Percentiles rank a stretch among this genome's conserved stretches.
phyloP scores from a whole-genome alignment of 2,888 invertebrate genomes.

The Leptopilina syphax region DNA sequence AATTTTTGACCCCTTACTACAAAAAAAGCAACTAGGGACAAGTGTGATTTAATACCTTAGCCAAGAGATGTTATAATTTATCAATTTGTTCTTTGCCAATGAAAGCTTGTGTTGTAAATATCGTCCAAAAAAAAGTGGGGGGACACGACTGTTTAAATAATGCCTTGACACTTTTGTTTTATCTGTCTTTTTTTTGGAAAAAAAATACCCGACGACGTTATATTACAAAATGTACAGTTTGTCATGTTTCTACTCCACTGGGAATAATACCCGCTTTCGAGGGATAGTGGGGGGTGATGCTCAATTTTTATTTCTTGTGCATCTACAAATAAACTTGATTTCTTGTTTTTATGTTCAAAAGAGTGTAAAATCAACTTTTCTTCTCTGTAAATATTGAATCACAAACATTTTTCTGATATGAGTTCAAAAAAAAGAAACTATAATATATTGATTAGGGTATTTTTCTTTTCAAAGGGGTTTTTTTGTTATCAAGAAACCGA shows the following conservation, averaged over 20 bases:
- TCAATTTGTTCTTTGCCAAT: conserved; percentile 10
- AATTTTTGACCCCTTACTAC: conserved; percentile 6
- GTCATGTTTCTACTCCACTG: conserved; percentile 25
- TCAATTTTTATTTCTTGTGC: conserved; percentile 15
- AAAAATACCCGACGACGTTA: background rate
- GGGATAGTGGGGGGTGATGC: too few species aligned
- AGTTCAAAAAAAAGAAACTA: background rate
- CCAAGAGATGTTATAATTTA: background rate
- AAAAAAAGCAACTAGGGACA: background rate
- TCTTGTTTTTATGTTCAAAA: background rate
- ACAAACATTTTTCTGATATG: background rate
- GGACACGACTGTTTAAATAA: conserved; percentile 15
- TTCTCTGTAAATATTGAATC: background rate
- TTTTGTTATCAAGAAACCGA: too few species aligned
- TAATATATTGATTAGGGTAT: too few species aligned
- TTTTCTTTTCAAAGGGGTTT: too few species aligned
- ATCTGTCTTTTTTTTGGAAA: too few species aligned
- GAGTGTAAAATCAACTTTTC: background rate
- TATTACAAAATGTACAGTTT: conserved; percentile 18
- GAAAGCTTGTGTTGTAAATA: conserved; percentile 31
- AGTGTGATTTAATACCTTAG: conserved; percentile 30
- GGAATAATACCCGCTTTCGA: conserved; percentile 13
- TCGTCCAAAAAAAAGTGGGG: background rate
- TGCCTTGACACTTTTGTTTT: conserved; percentile 21
- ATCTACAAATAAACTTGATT: conserved; percentile 4